These are phyloP conservation scores for Gymnobelideus leadbeateri DNA, from an alignment of 2,113 vertebrate species.

Conservation along the genomic window DNA sequence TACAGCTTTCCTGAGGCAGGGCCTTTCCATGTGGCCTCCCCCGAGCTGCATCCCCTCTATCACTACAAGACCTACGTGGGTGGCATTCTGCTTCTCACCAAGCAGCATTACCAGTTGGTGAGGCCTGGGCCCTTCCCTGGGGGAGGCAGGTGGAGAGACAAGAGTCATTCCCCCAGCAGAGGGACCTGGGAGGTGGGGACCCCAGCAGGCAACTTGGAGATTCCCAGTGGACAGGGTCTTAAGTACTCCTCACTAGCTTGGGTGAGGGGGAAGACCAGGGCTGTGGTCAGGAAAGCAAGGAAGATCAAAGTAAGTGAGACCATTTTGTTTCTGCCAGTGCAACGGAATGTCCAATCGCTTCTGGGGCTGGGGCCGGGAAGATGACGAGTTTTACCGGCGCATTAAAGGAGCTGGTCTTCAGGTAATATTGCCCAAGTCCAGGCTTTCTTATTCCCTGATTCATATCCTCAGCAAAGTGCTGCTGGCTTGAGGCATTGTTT, in stretches of 20 bases:
- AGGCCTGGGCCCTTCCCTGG: conserved; percentile 38
- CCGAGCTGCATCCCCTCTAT: conserved; percentile 96
- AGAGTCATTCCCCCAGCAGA: accelerated
- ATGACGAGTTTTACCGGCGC: conserved; percentile 96
- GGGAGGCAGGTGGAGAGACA: neutral
- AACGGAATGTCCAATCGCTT: conserved; percentile 99
- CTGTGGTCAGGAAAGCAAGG: neutral
- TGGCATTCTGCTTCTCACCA: conserved; percentile 96
- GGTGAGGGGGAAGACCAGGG: neutral
- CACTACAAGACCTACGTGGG: conserved; percentile 98
- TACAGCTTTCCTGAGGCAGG: conserved; percentile 94
- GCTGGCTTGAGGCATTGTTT: neutral
- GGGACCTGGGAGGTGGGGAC: neutral
- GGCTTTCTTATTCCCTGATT: neutral
- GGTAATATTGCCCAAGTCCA: conserved; percentile 81
- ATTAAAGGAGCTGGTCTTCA: conserved; percentile 94
- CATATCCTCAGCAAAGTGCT: neutral
- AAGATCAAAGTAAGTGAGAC: neutral
- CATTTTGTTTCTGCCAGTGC: conserved; percentile 87
- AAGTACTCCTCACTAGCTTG: neutral
- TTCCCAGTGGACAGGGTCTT: neutral
- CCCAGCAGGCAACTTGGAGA: neutral
- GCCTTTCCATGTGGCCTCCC: conserved; percentile 96
- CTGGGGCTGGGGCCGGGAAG: conserved; percentile 99
- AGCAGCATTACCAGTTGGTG: conserved; percentile 94